A percentile compares a stretch with the other conserved stretches of the same genome.
These are phyloP conservation scores for Otis tarda DNA, from an alignment of 2,113 vertebrate genomes.

Conservation along the genomic window DNA sequence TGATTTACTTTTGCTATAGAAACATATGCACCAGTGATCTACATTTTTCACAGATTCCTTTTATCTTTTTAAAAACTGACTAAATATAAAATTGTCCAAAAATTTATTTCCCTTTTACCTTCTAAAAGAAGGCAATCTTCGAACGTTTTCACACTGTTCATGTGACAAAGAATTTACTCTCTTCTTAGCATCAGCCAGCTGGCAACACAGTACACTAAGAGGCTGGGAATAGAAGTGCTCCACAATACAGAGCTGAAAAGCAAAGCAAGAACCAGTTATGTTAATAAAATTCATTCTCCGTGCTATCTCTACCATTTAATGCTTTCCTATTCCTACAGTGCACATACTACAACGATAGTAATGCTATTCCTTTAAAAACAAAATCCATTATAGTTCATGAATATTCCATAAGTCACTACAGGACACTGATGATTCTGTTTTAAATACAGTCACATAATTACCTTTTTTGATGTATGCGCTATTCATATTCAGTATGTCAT, in stretches of 20 bases:
- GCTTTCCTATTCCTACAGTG: not conserved
- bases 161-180: slow-evolving; percentile 77
- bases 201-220: slow-evolving; percentile 90
- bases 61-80: not conserved
- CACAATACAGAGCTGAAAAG: slow-evolving; percentile 86
- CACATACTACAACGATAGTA: not conserved
- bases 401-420: not conserved
- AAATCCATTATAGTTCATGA: not conserved
- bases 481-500: not conserved
- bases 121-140: slow-evolving; percentile 89
- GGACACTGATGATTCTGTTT: not conserved
- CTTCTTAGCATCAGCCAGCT: slow-evolving; percentile 71
- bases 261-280: slow-evolving; percentile 7
- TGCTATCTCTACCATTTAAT: not conserved
- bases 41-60: not conserved
- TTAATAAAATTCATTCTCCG: not conserved
- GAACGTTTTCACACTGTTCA: slow-evolving; percentile 84
- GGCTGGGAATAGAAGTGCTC: slow-evolving; percentile 93
- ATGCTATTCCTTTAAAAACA: not conserved
- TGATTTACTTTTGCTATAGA: not conserved
- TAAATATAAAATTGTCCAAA: not conserved
- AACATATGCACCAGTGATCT: not conserved
- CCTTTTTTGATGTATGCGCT: not conserved
- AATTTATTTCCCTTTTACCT: slow-evolving; percentile 75
- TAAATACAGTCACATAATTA: not conserved